Evolutionary conservation across 2,888 invertebrate genomes (phyloP).

Genomic region (Ormyrus thymus): DNA sequence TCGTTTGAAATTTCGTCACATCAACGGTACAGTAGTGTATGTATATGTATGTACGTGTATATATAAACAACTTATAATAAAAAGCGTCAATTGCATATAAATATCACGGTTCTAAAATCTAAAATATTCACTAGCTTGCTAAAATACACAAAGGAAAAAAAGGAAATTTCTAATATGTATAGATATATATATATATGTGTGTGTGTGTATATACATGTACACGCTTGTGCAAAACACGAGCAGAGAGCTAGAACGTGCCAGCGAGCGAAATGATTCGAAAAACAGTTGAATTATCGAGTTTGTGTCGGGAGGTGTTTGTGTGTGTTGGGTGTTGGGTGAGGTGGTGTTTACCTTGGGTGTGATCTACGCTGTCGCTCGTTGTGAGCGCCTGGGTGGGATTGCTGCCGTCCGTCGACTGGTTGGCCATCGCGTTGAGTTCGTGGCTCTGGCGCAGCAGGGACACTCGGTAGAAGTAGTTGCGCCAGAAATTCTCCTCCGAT

Average conservation of each 20-base stretch:
- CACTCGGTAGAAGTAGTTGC: conserved; percentile 99
- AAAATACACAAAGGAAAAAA: too few relatives aligned
- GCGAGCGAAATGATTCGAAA: too few relatives aligned
- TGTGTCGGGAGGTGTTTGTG: not conserved
- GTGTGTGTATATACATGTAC: not conserved
- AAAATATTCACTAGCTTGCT: too few relatives aligned
- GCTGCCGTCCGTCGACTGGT: conserved; percentile 67
- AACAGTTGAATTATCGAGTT: too few relatives aligned
- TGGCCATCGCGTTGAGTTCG: conserved; percentile 84
- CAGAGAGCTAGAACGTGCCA: not conserved
- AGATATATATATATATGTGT: too few relatives aligned
- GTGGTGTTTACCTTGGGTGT: conserved; percentile 77
- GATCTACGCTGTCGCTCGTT: conserved; percentile 76
- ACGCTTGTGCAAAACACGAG: not conserved
- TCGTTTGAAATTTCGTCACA: too few relatives aligned
- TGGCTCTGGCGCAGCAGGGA: conserved; percentile 98
- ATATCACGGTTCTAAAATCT: too few relatives aligned
- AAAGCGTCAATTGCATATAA: too few relatives aligned
- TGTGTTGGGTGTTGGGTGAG: not conserved
- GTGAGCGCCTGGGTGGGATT: conserved; percentile 69
- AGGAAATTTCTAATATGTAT: too few relatives aligned
- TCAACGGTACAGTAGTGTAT: too few relatives aligned
- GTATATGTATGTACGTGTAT: too few relatives aligned
- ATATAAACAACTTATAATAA: too few relatives aligned
- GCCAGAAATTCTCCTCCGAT: conserved; percentile 99